phyloP scores from a whole-genome alignment of 2,888 invertebrate species.

The Syritta pipiens region DNA sequence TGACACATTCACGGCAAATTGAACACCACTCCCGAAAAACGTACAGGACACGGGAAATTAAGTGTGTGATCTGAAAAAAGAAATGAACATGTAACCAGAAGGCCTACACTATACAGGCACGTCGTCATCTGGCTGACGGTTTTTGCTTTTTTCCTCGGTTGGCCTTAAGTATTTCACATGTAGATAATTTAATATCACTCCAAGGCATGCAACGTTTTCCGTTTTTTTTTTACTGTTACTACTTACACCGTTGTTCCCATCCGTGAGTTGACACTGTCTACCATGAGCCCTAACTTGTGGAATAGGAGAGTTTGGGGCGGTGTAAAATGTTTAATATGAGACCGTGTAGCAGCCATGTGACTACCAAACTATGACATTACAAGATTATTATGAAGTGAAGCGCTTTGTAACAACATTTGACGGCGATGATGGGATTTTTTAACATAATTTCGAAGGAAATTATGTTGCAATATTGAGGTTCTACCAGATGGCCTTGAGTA shows the following conservation, averaged over 20 bases:
- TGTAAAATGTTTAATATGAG: constrained; percentile 46
- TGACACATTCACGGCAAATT: too few species aligned
- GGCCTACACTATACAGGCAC: constrained; percentile 34
- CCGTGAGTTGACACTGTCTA: constrained; percentile 28
- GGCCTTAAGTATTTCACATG: constrained; percentile 36
- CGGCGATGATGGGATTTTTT: constrained; percentile 33
- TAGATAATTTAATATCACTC: constrained; percentile 63
- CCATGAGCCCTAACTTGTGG: too few species aligned
- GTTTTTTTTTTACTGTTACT: constrained; percentile 14
- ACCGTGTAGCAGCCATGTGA: constrained; percentile 52
- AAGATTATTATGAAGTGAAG: constrained; percentile 51
- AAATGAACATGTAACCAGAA: constrained; percentile 39
- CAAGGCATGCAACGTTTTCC: constrained; percentile 33
- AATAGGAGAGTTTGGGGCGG: constrained; percentile 9
- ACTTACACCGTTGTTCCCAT: constrained; percentile 31
- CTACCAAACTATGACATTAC: constrained; percentile 55
- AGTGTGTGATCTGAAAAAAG: too few species aligned
- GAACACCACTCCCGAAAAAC: constrained; percentile 8
- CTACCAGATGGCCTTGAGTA: too few species aligned
- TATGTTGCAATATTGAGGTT: too few species aligned
- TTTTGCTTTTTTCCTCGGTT: constrained; percentile 29
- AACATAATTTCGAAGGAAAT: too few species aligned
- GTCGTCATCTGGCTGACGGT: constrained; percentile 47
- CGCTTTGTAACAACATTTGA: constrained; percentile 54
- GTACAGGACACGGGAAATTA: constrained; percentile 10